Conservation (phyloP, 2,113 vertebrate species). For the Atherinomorus stipes region DNA sequence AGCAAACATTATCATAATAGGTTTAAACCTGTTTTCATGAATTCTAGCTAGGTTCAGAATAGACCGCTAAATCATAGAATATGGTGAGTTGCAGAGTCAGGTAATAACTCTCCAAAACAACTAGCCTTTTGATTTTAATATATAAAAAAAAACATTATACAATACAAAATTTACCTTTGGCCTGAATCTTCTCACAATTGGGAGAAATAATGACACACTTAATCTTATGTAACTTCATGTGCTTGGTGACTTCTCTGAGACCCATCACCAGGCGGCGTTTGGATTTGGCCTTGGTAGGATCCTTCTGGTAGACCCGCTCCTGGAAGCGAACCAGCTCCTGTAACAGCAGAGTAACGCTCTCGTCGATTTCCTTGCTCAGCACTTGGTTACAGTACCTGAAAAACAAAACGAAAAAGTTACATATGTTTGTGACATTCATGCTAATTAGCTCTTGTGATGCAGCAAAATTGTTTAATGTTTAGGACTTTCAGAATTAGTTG, state of each 20-base stretch:
- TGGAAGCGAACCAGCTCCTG: slow-evolving; percentile 99
- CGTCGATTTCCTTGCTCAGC: slow-evolving; percentile 98
- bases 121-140: background rate
- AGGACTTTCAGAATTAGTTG: background rate
- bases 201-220: slow-evolving; percentile 98
- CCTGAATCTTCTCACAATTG: slow-evolving; percentile 99
- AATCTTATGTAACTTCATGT: slow-evolving; percentile 97
- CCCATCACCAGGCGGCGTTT: slow-evolving; percentile 97
- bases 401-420: background rate
- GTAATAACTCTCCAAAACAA: background rate
- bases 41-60: no score
- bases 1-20: no score
- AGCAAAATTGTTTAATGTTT: background rate
- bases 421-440: background rate
- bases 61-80: background rate
- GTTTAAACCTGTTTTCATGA: no score
- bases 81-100: background rate
- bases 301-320: slow-evolving; percentile 95
- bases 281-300: slow-evolving; percentile 94
- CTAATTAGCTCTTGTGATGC: background rate
- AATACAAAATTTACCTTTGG: slow-evolving; percentile 86
- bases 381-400: slow-evolving; percentile 98
- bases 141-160: background rate
- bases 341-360: slow-evolving; percentile 93
- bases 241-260: slow-evolving; percentile 96